Percentiles rank a stretch among this genome's conserved stretches.
Evolutionary conservation across 53 echinoderm and acorn worm genomes (phyloP).

Genomic region (Apostichopus leukothele): DNA sequence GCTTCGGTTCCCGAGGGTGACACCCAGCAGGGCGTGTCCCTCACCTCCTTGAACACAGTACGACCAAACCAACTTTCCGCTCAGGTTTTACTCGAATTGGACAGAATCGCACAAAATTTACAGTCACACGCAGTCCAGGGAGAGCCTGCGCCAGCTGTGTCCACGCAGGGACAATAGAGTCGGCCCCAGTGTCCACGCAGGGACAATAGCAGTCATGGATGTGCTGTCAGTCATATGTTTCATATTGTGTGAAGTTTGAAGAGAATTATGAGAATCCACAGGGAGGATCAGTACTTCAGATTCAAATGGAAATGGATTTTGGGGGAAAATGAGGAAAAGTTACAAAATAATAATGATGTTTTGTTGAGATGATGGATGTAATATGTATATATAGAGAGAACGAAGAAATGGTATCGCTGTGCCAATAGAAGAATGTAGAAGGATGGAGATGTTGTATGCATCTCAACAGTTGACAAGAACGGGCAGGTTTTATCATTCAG

Average conservation of each 20-base stretch:
- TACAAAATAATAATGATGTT: too few relatives aligned
- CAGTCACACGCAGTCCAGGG: not conserved
- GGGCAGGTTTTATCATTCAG: too few relatives aligned
- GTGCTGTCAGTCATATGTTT: not conserved
- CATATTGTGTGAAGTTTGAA: not conserved
- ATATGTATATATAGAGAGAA: too few relatives aligned
- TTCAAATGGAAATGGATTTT: too few relatives aligned
- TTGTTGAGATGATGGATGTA: too few relatives aligned
- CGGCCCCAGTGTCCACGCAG: not conserved
- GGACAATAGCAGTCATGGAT: not conserved
- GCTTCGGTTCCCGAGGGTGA: not conserved
- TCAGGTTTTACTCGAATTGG: slow-evolving; percentile 12
- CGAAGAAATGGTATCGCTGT: too few relatives aligned
- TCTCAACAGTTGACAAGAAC: too few relatives aligned
- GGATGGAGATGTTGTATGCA: too few relatives aligned
- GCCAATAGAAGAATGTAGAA: too few relatives aligned
- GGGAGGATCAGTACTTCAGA: too few relatives aligned
- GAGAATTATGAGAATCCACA: too few relatives aligned
- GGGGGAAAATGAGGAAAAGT: too few relatives aligned
- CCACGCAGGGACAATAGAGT: not conserved
- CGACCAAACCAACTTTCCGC: slow-evolving; percentile 13
- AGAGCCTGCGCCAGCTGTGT: not conserved
- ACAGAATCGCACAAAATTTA: slow-evolving; percentile 24
- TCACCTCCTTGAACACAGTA: slow-evolving; percentile 41
- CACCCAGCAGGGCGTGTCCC: not conserved